Evolutionary conservation across 2,797 vertebrate genomes (phyloP).

Genomic region (Molossus alvarezi): DNA sequence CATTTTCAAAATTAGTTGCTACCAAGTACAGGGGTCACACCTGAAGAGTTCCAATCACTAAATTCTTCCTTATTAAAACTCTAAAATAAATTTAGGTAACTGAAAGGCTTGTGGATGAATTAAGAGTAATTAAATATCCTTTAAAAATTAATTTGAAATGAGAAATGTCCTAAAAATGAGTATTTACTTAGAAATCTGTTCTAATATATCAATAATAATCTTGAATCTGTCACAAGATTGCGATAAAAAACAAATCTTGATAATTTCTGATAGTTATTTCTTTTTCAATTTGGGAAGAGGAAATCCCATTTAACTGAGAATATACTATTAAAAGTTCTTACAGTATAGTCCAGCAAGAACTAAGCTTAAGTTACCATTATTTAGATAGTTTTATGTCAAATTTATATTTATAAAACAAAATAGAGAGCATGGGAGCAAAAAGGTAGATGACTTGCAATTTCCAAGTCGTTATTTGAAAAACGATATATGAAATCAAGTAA

Average conservation of each 20-base stretch:
- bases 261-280: constrained; percentile 37
- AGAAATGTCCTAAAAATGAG: constrained; percentile 57
- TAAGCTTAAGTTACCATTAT: neutral
- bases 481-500: neutral
- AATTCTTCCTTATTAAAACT: constrained; percentile 63
- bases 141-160: constrained; percentile 66
- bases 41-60: constrained; percentile 26
- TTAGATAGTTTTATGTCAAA: constrained; percentile 56
- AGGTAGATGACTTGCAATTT: constrained; percentile 7
- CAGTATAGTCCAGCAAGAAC: constrained; percentile 31
- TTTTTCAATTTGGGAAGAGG: constrained; percentile 29
- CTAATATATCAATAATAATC: constrained; percentile 31
- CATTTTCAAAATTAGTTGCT: constrained; percentile 66
- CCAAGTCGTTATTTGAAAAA: constrained; percentile 55
- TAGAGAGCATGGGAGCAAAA: neutral
- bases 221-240: constrained; percentile 40
- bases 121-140: constrained; percentile 52
- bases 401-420: neutral
- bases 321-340: constrained; percentile 42
- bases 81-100: constrained; percentile 51
- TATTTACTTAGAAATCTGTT: constrained; percentile 67
- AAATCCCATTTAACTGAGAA: constrained; percentile 60
- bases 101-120: constrained; percentile 12
- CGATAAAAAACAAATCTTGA: constrained; percentile 61
- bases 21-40: neutral